phyloP scores from a whole-genome alignment of 2,888 invertebrate species.

The Volucella inanis region DNA sequence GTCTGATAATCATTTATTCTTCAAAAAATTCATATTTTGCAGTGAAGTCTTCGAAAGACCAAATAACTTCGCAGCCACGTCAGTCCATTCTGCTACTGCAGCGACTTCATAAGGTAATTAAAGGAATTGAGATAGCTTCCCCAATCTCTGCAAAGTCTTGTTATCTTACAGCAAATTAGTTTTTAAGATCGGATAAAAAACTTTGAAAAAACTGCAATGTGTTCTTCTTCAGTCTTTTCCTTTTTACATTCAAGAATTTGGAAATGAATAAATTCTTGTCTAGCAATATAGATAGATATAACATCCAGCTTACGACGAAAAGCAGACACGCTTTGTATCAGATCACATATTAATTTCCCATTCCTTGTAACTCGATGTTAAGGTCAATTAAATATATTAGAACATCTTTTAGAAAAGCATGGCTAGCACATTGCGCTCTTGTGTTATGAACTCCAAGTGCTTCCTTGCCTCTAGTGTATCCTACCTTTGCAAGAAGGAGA shows the following conservation, averaged over 20 bases:
- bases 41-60: constrained; percentile 19
- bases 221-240: too few relatives aligned
- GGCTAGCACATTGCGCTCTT: not conserved
- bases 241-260: constrained; percentile 6
- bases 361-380: constrained; percentile 26
- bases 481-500: constrained; percentile 28
- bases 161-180: constrained; percentile 15
- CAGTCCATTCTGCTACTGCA: constrained; percentile 31
- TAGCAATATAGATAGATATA: not conserved
- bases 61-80: constrained; percentile 17
- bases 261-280: constrained; percentile 28
- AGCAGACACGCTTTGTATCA: constrained; percentile 23
- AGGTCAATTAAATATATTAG: constrained; percentile 16
- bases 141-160: constrained; percentile 14
- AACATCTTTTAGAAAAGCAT: constrained; percentile 31
- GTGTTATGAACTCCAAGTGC: constrained; percentile 15
- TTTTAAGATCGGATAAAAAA: constrained; percentile 15
- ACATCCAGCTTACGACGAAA: constrained; percentile 30
- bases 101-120: constrained; percentile 7
- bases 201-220: constrained; percentile 16
- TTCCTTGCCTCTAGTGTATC: constrained; percentile 23
- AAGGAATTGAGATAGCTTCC: constrained; percentile 9
- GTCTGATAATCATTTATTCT: not conserved
- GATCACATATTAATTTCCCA: constrained; percentile 22
- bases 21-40: constrained; percentile 14